Evolutionary conservation across 2,797 vertebrate genomes (phyloP).

Genomic region (Rhabdomys pumilio): DNA sequence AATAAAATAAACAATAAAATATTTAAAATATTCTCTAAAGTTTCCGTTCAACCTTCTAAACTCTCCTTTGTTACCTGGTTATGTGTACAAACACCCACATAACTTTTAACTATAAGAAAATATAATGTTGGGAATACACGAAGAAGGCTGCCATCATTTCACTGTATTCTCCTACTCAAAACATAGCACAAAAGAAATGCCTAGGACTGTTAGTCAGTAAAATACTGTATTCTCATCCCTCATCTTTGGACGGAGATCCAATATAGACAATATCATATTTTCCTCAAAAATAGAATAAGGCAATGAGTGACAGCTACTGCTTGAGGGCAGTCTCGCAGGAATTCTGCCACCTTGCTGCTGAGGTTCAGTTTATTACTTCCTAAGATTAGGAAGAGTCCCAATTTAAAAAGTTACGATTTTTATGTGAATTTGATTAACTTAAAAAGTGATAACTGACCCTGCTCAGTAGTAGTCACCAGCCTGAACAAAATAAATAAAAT

Average conservation of each 20-base stretch:
- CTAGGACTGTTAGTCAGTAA: not conserved
- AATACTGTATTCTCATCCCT: not conserved
- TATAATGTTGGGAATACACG: not conserved
- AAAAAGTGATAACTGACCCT: not conserved
- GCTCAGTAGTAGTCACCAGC: not conserved
- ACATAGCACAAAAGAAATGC: not conserved
- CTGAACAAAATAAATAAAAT: too few species aligned
- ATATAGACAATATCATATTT: conserved; percentile 1
- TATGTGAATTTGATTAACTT: conserved; percentile 37
- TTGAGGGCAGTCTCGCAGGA: not conserved
- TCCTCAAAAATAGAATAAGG: not conserved
- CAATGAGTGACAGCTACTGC: not conserved
- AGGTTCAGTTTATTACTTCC: not conserved
- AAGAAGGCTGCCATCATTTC: conserved; percentile 5
- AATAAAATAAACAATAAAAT: conserved; percentile 48
- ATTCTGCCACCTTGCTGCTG: not conserved
- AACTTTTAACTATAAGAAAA: not conserved
- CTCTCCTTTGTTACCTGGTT: conserved; percentile 5
- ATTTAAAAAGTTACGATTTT: conserved; percentile 43
- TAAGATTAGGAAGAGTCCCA: not conserved
- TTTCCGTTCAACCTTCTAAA: conserved; percentile 31
- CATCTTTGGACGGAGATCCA: not conserved
- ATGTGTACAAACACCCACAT: not conserved
- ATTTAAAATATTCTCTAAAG: conserved; percentile 16
- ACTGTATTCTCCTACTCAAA: not conserved